Evolutionary conservation across 2,113 vertebrate genomes (phyloP), one percentile per base, ranked within the genome.

Genomic region (Neopipo cinnamomea): DNA sequence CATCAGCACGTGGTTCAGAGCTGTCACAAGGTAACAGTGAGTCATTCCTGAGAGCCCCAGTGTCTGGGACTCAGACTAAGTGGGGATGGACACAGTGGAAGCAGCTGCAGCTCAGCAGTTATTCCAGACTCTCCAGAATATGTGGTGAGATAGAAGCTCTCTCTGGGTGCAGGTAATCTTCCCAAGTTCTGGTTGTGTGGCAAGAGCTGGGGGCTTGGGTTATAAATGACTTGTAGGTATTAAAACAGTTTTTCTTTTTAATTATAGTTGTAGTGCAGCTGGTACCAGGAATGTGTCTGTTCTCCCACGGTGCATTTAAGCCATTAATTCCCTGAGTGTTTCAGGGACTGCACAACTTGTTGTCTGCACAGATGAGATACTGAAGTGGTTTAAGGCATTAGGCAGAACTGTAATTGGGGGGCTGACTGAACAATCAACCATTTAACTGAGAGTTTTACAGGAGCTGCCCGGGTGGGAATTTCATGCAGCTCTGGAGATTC

Each of bases 211-310:
- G 59, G 18, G 44, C 0, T 74, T 77, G 33, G 49, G 14, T 35
- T 42, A 2, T 12, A 52, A 62, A 42, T 6, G 2, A 9, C 35
- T 11, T 16, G 1, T 24, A 52, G 14, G 14, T 12, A 7, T 15
- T 47, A 49, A 86, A 66, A 49, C 12, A 7, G 15, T 42, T 42
- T 53, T n/a, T 61, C 4, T 41, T 50, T 55, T 71, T 6, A 28
- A 20, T 44, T 41, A 6, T 16, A 22, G 0, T 2, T 33, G 11
- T 2, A 30, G 41, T 1, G 13, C 12, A 41, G 50, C 53, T 62
- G 24, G 28, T n/a, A 7, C 22, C 14, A 30, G 63, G 59, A n/a
- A 12, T 19, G 5, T 47, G 28, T 27, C 24, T 70, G 17, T 12
- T 49, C 31, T 49, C 33, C 6, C 12, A 27, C 8, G 15, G 21